phyloP scores from a whole-genome alignment of 2,888 invertebrate genomes.

The Antheraea assamensis region DNA sequence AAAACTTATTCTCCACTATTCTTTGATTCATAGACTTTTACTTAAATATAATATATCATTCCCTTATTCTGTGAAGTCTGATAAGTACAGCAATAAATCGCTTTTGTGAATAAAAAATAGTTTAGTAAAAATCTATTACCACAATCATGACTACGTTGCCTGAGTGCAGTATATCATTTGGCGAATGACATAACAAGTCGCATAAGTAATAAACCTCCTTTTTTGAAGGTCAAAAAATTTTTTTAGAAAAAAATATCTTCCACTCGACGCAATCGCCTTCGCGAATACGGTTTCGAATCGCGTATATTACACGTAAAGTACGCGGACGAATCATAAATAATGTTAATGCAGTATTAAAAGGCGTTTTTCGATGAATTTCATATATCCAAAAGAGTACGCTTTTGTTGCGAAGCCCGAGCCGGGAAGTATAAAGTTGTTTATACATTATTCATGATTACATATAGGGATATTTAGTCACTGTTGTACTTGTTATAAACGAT shows the following conservation, averaged over 20 bases:
- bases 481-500: constrained; percentile 25
- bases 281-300: constrained; percentile 37
- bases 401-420: constrained; percentile 59
- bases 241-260: constrained; percentile 11
- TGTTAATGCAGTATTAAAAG: constrained; percentile 72
- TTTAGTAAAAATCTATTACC: no score
- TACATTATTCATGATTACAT: constrained; percentile 66
- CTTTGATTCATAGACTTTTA: no score
- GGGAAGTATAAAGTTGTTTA: constrained; percentile 75
- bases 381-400: constrained; percentile 68
- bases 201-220: not conserved
- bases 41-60: no score
- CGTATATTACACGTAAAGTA: constrained; percentile 34
- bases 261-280: constrained; percentile 21
- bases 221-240: not conserved
- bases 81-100: no score
- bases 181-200: not conserved
- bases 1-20: no score
- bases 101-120: no score
- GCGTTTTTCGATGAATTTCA: constrained; percentile 72
- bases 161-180: no score
- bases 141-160: no score
- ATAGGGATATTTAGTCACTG: constrained; percentile 48
- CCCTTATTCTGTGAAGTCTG: no score
- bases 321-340: constrained; percentile 64